Conservation (phyloP, 92 coral and sea anemone species). For the Umimayanthus chanpuru region DNA sequence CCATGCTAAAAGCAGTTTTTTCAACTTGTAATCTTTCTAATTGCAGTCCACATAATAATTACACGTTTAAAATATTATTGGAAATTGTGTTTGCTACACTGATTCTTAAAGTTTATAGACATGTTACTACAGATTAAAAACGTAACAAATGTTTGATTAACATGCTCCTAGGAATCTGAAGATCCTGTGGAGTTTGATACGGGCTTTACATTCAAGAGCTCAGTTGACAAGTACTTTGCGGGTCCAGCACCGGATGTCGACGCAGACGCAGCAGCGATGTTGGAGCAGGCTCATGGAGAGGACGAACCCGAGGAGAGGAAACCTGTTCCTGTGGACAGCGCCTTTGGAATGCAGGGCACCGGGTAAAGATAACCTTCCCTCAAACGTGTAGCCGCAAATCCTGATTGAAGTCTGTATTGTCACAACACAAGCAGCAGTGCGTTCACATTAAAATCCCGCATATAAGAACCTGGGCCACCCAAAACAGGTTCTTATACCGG, state of each 20-base stretch:
- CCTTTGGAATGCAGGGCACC: conserved; percentile 63
- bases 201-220: conserved; percentile 62
- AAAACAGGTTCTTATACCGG: no score
- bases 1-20: no score
- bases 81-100: no score
- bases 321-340: conserved; percentile 70
- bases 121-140: not conserved
- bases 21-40: no score
- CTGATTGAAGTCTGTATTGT: not conserved
- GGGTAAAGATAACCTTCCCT: conserved; percentile 51
- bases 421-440: not conserved
- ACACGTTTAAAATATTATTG: no score
- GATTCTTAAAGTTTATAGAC: no score
- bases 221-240: conserved; percentile 63
- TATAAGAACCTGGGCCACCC: no score
- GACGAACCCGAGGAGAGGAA: conserved; percentile 46
- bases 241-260: conserved; percentile 67
- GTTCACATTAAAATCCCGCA: no score
- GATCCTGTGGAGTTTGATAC: conserved; percentile 66
- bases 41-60: no score
- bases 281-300: conserved; percentile 72
- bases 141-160: not conserved
- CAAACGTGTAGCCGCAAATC: not conserved
- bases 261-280: conserved; percentile 77
- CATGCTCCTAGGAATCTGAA: conserved; percentile 49